Conservation (phyloP, 2,797 vertebrate genomes). For the Amphiprion clarkii region DNA sequence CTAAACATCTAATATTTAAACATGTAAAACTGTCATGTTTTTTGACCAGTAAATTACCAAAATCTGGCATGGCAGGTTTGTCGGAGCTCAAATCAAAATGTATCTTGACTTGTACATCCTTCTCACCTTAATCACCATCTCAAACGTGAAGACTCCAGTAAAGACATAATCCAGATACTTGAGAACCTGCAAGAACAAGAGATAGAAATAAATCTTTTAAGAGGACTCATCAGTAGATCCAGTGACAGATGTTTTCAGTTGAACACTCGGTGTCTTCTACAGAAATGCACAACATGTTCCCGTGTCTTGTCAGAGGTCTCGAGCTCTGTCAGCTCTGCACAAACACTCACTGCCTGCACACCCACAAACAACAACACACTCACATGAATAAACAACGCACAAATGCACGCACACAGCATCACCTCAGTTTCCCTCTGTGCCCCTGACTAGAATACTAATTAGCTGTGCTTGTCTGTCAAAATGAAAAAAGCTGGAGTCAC, state of each 20-base stretch:
- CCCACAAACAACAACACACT: conserved; percentile 3
- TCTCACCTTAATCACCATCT: conserved; percentile 99
- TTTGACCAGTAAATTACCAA: conserved; percentile 7
- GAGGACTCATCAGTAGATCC: conserved; percentile 15
- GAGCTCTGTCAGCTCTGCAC: conserved; percentile 47
- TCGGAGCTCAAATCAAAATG: conserved; percentile 5
- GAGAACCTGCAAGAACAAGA: conserved; percentile 86
- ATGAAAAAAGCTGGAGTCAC: conserved; percentile 29
- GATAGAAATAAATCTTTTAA: conserved; percentile 17
- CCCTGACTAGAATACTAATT: conserved; percentile 58
- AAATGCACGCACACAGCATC: conserved; percentile 15
- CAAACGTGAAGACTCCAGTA: conserved; percentile 98
- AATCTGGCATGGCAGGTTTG: neutral
- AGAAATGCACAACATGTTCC: conserved; percentile 43
- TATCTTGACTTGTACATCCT: neutral
- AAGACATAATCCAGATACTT: conserved; percentile 99
- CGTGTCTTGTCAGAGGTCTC: conserved; percentile 46
- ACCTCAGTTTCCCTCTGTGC: conserved; percentile 47
- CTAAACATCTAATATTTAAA: neutral
- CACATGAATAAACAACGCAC: neutral
- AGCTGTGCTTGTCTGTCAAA: conserved; percentile 60
- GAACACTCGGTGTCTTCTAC: conserved; percentile 17
- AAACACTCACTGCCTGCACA: conserved; percentile 28
- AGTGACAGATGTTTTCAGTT: conserved; percentile 34
- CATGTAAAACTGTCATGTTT: neutral